Percentiles rank a stretch among this genome's conserved stretches.
phyloP scores from a whole-genome alignment of 2,888 invertebrate genomes.

The Camponotus fellah region DNA sequence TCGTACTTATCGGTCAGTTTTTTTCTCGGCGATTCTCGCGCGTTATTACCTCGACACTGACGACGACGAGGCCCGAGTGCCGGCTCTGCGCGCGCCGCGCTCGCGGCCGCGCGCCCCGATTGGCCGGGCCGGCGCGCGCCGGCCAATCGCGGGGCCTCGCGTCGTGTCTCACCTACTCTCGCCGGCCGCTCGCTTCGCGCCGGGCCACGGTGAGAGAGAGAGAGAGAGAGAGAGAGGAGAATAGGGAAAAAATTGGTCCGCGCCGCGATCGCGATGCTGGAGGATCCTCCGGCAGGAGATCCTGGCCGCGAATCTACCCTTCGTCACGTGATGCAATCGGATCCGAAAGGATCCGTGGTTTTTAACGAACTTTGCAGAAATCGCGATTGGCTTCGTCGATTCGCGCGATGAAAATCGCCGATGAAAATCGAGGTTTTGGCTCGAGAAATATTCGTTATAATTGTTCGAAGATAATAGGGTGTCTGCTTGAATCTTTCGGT shows the following conservation, averaged over 20 bases:
- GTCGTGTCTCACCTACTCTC: conserved; percentile 39
- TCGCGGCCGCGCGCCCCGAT: background rate
- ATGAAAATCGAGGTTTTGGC: background rate
- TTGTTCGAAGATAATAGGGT: background rate
- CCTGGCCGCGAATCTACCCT: conserved; percentile 13
- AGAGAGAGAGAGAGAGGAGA: background rate
- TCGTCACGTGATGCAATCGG: background rate
- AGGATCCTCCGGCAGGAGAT: too few species aligned
- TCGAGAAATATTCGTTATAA: background rate
- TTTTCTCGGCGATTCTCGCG: conserved; percentile 52
- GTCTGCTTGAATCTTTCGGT: too few species aligned
- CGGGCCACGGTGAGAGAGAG: conserved; percentile 9
- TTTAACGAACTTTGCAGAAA: background rate
- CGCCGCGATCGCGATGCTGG: conserved; percentile 34
- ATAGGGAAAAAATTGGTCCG: conserved; percentile 35
- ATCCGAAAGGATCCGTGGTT: too few species aligned
- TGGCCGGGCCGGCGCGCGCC: background rate
- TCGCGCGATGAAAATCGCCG: background rate
- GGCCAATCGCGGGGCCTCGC: conserved; percentile 56
- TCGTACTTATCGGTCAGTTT: conserved; percentile 23
- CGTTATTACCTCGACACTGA: conserved; percentile 52
- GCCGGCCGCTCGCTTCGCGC: conserved; percentile 34
- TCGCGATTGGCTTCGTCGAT: background rate
- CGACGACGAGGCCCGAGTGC: conserved; percentile 48
- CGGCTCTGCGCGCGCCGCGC: conserved; percentile 55